A percentile compares a stretch with the other conserved stretches of the same genome.
Evolutionary conservation across 2,797 vertebrate species (phyloP).

Genomic region (Threskiornis aethiopicus): DNA sequence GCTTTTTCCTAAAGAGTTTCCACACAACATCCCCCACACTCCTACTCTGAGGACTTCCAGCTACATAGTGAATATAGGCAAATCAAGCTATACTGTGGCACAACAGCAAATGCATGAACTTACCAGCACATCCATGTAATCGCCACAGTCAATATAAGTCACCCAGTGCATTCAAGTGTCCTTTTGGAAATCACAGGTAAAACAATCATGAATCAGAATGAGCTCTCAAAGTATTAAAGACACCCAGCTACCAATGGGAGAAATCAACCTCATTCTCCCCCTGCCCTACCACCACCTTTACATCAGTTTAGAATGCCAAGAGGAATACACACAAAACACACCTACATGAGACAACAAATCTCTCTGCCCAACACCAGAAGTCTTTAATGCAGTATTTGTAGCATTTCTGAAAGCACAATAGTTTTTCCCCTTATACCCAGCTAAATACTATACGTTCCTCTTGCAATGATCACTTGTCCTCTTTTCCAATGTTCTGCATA

Average conservation of each 20-base stretch:
- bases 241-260: not conserved
- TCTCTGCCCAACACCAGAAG: not conserved
- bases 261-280: not conserved
- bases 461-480: not conserved
- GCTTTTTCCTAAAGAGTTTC: not conserved
- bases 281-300: not conserved
- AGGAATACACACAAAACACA: not conserved
- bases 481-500: not conserved
- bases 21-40: not conserved
- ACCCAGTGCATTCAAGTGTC: not conserved
- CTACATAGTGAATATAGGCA: not conserved
- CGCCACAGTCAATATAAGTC: not conserved
- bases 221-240: not conserved
- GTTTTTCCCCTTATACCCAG: not conserved
- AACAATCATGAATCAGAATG: not conserved
- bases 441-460: not conserved
- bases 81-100: not conserved
- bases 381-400: not conserved
- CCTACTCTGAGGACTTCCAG: not conserved
- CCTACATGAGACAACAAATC: not conserved
- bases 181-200: not conserved
- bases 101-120: not conserved
- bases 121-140: fast-evolving
- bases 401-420: not conserved
- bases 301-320: not conserved